Percentiles rank a stretch among this genome's conserved stretches.
Conservation (phyloP, 2,113 vertebrate genomes). For the Lepidothrix coronata region DNA sequence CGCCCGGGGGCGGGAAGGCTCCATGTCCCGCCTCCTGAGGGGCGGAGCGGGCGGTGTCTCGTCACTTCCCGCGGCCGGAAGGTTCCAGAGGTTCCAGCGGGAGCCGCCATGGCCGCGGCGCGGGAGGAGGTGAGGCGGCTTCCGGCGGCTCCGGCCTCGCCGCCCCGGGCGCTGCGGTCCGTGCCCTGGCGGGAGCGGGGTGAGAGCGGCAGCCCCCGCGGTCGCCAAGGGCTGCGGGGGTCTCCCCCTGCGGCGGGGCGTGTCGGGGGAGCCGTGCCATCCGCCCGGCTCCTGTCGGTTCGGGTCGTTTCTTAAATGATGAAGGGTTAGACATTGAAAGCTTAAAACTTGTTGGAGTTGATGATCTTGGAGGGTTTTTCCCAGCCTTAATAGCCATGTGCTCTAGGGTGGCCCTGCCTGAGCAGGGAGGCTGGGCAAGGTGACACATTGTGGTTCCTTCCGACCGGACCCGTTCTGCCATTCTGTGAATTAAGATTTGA, state of each 20-base stretch:
- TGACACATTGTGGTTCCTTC: neutral
- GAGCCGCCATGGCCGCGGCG: neutral
- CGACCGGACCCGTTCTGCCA: neutral
- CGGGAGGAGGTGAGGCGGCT: neutral
- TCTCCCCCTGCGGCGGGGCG: neutral
- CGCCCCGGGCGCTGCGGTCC: neutral
- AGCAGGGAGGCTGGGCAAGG: neutral
- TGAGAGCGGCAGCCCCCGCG: neutral
- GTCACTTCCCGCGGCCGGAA: neutral
- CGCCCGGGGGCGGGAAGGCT: too few species aligned
- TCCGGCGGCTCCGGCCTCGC: too few species aligned
- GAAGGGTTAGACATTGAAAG: neutral
- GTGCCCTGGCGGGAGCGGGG: neutral
- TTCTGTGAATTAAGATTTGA: neutral
- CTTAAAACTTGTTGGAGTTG: neutral
- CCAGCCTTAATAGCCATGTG: neutral
- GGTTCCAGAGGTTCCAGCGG: neutral
- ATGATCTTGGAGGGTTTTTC: neutral
- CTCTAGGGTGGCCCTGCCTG: neutral
- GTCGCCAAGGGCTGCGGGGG: neutral
- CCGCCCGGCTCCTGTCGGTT: neutral
- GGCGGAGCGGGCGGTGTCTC: neutral
- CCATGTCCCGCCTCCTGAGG: neutral
- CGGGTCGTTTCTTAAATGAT: neutral
- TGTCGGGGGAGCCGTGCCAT: neutral